Evolutionary conservation across 2,797 vertebrate genomes (phyloP).

Genomic region (Clangula hyemalis): DNA sequence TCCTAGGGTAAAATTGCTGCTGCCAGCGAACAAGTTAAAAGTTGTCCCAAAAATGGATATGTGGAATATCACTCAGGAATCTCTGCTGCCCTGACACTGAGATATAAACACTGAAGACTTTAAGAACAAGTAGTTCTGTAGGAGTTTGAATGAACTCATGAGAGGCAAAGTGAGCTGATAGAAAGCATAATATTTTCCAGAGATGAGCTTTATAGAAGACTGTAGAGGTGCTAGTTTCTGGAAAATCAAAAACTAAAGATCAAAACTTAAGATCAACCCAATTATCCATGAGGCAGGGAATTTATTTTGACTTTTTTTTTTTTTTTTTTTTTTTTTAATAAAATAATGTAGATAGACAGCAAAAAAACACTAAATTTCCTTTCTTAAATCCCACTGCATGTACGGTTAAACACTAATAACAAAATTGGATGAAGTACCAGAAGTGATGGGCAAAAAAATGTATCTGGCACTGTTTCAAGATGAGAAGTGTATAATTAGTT

Average conservation of each 20-base stretch:
- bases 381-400: neutral
- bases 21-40: neutral
- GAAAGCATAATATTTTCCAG: neutral
- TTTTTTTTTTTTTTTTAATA: neutral
- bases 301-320: neutral
- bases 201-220: neutral
- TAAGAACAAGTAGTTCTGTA: neutral
- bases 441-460: neutral
- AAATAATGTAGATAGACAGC: neutral
- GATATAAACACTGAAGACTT: neutral
- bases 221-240: neutral
- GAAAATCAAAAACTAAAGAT: neutral
- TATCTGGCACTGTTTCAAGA: neutral
- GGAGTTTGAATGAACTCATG: neutral
- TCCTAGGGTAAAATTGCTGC: neutral
- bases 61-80: neutral
- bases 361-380: neutral
- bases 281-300: neutral
- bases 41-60: neutral
- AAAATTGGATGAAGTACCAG: neutral
- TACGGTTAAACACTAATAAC: neutral
- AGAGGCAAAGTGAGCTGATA: neutral
- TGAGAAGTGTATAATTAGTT: neutral
- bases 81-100: neutral
- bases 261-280: neutral